Evolutionary conservation across 1,140 invertebrate species (phyloP), one percentile per base, ranked within the genome.

Genomic region (Metopolophium dirhodum): DNA sequence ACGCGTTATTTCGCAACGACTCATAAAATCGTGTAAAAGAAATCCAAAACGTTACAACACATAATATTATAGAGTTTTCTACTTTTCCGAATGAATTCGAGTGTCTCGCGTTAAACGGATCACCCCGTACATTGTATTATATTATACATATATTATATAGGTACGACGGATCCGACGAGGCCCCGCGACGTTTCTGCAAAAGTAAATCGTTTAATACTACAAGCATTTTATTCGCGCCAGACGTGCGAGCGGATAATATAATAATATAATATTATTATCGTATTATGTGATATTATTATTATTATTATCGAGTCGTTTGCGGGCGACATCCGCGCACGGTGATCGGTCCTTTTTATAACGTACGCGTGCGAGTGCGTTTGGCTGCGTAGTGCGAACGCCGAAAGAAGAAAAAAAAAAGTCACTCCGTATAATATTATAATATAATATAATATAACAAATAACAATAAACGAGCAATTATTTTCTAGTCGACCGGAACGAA

Each of bases 181-280:
- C 9, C 57, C 18, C 23, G 11, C 47, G 68, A 26, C 90, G 90
- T 83, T 51, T 45, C 23, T 20, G 37, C 77, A 92, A 86, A 86
- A 93, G 82, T 57, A 86, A 93, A 93, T 93, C 91, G 91, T 93
- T 93, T 93, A 93, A 93, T 93, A 86, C 91, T 86, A 85, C 77
- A 93, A 26, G 82, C 45, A 7, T 47, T 91, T 49, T 83, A 49
- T 82, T 51, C 14, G 35, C 41, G 37, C 30, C 61, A 77, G 61
- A 41, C 54, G 49, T 26, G 35, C n/a, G 23, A 26, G n/a, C 49
- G 87, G 47, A 89, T n/a, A 54, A 37, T 37, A 37, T 37, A 37
- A 37, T 37, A n/a, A n/a, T 23, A 45, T 68, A n/a, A 68, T 35
- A 68, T n/a, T 83, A 83, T n/a, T n/a, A 77, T n/a, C 61, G n/a